Evolutionary conservation across 2,797 vertebrate species (phyloP).

Genomic region (Propithecus deckenii): DNA sequence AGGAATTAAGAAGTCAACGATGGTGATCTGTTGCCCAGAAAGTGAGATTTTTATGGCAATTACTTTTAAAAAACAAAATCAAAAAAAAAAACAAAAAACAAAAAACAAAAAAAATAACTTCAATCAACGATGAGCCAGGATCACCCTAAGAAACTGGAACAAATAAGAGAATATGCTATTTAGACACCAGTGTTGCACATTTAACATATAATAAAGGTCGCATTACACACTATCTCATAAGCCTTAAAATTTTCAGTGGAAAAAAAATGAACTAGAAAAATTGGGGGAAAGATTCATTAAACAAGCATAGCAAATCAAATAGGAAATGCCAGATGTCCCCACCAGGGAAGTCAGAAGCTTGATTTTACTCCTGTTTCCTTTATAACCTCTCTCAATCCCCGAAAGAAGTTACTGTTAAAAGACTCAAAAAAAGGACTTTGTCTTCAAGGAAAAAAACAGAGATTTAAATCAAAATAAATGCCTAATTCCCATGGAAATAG

Average conservation of each 20-base stretch:
- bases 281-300: not conserved
- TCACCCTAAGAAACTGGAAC: not conserved
- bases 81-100: not conserved
- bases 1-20: not conserved
- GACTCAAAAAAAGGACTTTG: not conserved
- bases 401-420: slow-evolving; percentile 45
- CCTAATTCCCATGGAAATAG: slow-evolving; percentile 73
- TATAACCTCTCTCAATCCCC: not conserved
- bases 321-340: not conserved
- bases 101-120: not conserved
- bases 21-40: not conserved
- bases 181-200: not conserved
- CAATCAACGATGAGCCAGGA: not conserved
- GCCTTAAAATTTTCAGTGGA: not conserved
- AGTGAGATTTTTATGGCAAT: not conserved
- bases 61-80: not conserved
- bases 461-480: slow-evolving; percentile 76
- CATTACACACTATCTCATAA: not conserved
- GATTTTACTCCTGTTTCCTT: not conserved
- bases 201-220: not conserved
- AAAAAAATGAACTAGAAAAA: not conserved
- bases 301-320: not conserved
- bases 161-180: not conserved
- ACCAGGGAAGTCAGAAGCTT: not conserved
- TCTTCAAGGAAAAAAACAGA: slow-evolving; percentile 10